Evolutionary conservation across 2,888 invertebrate genomes (phyloP), one percentile per base, ranked within the genome.

Genomic region (Cyclophora albipunctata): DNA sequence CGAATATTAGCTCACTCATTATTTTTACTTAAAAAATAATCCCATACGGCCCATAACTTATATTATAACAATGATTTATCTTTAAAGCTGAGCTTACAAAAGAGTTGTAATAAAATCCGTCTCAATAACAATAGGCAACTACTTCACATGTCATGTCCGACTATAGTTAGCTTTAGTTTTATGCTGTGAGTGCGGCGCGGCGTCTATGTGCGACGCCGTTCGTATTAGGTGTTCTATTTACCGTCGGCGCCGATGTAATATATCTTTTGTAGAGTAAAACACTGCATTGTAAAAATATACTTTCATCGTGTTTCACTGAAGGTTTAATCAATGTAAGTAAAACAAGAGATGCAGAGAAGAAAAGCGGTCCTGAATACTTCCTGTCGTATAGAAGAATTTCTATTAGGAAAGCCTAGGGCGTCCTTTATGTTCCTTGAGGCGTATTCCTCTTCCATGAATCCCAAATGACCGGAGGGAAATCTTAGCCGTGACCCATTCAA

Each of bases 401-500:
- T 78, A 79, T 78, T 75, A 75, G 72, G 62, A 69, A 75, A 82
- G 85, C 85, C 84, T 78, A 71, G 78, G 80, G 86, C 83, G 73
- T 81, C 83, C 79, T 88, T 88, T 88, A 86, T 87, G 77, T 78
- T 75, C 77, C 87, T 81, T 79, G 71, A 80, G 84, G 88, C 86
- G 79, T 85, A 85, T 84, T 84, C 67, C 80, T 81, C 75, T 83
- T 76, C 85, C 86, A 88, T 88, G 88, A 87, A 88, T 88, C 81
- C 77, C 84, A 87, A 87, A 88, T 88, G 87, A 84, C 88, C 88
- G 81, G 79, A 85, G 88, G 88, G 88, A 88, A 87, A 88, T 87
- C 87, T 87, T 85, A 87, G 78, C 85, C 84, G 77, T 85, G 86
- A 87, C 86, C 86, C 73, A 83, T 87, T 88, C 88, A 87, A 78